Percentiles rank a stretch among this genome's conserved stretches.
These are phyloP conservation scores for Otocyon megalotis DNA, from an alignment of 2,113 vertebrate genomes.

Conservation along the genomic window DNA sequence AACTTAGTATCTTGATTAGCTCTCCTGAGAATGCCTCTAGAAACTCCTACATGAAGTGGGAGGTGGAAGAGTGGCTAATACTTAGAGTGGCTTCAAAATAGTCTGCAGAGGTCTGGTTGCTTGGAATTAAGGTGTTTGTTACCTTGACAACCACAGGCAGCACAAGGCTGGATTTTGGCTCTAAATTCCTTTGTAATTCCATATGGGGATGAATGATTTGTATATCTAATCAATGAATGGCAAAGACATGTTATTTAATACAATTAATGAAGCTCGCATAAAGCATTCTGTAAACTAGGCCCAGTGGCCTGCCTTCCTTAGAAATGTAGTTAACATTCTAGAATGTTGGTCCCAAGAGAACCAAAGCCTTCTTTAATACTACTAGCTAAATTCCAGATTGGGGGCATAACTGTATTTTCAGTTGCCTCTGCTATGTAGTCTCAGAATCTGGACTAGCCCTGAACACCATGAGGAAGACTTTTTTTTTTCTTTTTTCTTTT, in stretches of 20 bases:
- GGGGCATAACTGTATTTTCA: not conserved
- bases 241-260: constrained; percentile 74
- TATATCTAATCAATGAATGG: constrained; percentile 74
- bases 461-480: not conserved
- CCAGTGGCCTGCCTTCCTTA: constrained; percentile 38
- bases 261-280: constrained; percentile 69
- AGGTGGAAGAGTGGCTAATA: constrained; percentile 31
- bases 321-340: constrained; percentile 55
- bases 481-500: too few relatives aligned
- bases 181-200: constrained; percentile 64
- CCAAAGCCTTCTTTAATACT: not conserved
- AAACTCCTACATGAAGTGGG: constrained; percentile 43
- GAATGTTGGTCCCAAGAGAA: not conserved
- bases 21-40: constrained; percentile 71
- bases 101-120: constrained; percentile 51
- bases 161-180: constrained; percentile 50
- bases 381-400: constrained; percentile 20
- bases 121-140: constrained; percentile 66
- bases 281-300: constrained; percentile 51
- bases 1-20: constrained; percentile 75
- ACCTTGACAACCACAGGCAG: constrained; percentile 78
- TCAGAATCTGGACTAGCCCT: constrained; percentile 1
- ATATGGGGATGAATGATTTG: constrained; percentile 73
- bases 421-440: not conserved
- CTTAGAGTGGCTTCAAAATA: constrained; percentile 53